A percentile compares a stretch with the other conserved stretches of the same genome.
Conservation (phyloP, 2,797 vertebrate species). For the Tangara arthus region DNA sequence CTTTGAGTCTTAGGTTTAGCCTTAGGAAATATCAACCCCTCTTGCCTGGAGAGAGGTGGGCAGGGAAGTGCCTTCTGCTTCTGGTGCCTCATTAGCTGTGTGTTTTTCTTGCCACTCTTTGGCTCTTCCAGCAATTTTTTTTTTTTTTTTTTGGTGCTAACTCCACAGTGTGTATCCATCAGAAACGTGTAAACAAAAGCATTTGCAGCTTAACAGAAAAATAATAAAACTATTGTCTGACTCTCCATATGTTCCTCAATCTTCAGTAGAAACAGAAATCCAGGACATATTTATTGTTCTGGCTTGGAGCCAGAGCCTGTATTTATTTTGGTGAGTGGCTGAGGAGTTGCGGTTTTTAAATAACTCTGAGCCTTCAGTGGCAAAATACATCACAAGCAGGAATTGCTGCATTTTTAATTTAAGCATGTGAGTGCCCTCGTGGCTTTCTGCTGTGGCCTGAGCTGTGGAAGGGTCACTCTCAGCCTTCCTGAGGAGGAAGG, state of each 20-base stretch:
- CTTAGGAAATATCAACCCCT: background rate
- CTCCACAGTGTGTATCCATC: background rate
- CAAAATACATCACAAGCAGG: constrained; percentile 36
- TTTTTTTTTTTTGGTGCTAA: background rate
- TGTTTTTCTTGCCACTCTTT: background rate
- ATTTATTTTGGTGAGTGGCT: constrained; percentile 21
- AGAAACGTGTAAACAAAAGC: background rate
- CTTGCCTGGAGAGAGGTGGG: background rate
- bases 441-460: constrained; percentile 25
- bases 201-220: background rate
- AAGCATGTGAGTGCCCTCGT: background rate
- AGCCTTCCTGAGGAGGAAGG: background rate
- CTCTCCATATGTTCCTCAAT: background rate
- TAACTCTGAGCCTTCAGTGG: constrained; percentile 14
- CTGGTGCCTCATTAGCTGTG: background rate
- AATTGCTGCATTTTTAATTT: constrained; percentile 41
- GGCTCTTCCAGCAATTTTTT: background rate
- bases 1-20: background rate
- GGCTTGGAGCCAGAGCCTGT: background rate
- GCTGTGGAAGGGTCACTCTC: background rate
- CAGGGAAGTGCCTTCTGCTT: background rate
- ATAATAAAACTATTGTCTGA: constrained; percentile 15
- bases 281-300: constrained; percentile 20
- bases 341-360: constrained; percentile 35
- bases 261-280: constrained; percentile 12